Evolutionary conservation across 2,888 invertebrate species (phyloP), one percentile per base, ranked within the genome.

Genomic region (Kuschelorhynchus macadamiae): DNA sequence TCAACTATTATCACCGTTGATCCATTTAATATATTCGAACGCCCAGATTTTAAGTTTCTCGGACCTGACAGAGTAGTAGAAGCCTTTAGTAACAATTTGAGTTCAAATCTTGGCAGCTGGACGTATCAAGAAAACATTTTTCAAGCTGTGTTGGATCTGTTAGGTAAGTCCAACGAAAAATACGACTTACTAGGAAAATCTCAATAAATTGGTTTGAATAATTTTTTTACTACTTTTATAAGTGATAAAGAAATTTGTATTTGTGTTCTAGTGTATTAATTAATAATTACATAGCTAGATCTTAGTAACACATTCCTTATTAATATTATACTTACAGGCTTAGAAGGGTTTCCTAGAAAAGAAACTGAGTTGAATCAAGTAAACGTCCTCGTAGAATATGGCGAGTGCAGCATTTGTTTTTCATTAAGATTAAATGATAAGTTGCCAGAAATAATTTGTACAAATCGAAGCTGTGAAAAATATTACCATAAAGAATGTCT

Each of bases 371-470:
- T 41, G 21, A 68, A 72, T 8, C 67, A 62, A n/a, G 72, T 72
- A 11, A 75, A 76, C 12, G 41, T 80, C 17, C 72, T 81, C 57
- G 69, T 71, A n/a, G 66, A 78, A 52, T 69, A 67, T 21, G 79
- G 79, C 2, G 83, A 84, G 71, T 85, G 85, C 67, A 78, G 80
- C 46, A 84, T 85, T 67, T 85, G 85, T 72, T 83, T 83, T 64
- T 78, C 79, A 0, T 71, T 77, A 11, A 74, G 81, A 17, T 74
- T 83, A n/a, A 76, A 82, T 47, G 81, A 78, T 0, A 79, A 82
- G 69, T 71, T 84, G 32, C 84, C 85, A 0, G 83, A 84, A 60
- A 75, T 83, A 47, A 72, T 81, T 42, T 85, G 85, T 73, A 76
- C 76, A 42, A 83, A 83, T 72, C 47, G 76, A 55, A 79, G 75